Evolutionary conservation across 2,888 invertebrate species (phyloP).

Genomic region (Mythimna vitellina): DNA sequence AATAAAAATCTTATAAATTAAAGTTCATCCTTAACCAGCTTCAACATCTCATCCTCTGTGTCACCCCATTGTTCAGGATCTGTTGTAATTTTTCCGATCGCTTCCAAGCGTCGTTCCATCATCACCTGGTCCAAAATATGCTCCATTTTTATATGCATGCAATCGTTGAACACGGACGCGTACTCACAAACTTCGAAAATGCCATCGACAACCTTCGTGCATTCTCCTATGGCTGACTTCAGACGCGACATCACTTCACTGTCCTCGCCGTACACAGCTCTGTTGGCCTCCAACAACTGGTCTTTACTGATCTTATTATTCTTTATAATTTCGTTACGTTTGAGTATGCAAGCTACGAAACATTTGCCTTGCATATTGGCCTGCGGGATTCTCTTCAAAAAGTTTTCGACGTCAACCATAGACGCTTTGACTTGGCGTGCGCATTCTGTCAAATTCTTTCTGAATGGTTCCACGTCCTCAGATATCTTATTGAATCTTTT

Average conservation of each 20-base stretch:
- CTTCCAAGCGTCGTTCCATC: constrained; percentile 86
- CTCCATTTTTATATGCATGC: constrained; percentile 88
- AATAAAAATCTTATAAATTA: constrained; percentile 48
- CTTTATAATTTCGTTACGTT: constrained; percentile 80
- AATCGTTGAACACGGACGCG: constrained; percentile 86
- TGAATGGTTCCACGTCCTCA: constrained; percentile 82
- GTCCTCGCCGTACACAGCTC: constrained; percentile 81
- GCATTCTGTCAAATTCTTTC: constrained; percentile 84
- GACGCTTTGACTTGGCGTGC: constrained; percentile 84
- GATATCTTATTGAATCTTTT: constrained; percentile 76
- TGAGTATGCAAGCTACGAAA: constrained; percentile 86
- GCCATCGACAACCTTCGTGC: constrained; percentile 73
- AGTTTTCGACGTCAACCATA: constrained; percentile 81
- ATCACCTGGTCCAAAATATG: constrained; percentile 84
- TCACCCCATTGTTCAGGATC: constrained; percentile 82
- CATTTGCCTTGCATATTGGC: constrained; percentile 82
- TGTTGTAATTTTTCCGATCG: constrained; percentile 81
- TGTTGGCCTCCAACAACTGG: constrained; percentile 80
- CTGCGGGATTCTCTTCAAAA: constrained; percentile 84
- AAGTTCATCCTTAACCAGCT: constrained; percentile 84
- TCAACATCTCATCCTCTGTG: constrained; percentile 82
- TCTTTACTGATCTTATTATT: constrained; percentile 79
- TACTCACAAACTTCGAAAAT: constrained; percentile 87
- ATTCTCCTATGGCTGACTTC: constrained; percentile 78
- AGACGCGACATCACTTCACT: constrained; percentile 81